Evolutionary conservation across 2,113 vertebrate species (phyloP), one percentile per base, ranked within the genome.

Genomic region (Artemisiospiza belli): DNA sequence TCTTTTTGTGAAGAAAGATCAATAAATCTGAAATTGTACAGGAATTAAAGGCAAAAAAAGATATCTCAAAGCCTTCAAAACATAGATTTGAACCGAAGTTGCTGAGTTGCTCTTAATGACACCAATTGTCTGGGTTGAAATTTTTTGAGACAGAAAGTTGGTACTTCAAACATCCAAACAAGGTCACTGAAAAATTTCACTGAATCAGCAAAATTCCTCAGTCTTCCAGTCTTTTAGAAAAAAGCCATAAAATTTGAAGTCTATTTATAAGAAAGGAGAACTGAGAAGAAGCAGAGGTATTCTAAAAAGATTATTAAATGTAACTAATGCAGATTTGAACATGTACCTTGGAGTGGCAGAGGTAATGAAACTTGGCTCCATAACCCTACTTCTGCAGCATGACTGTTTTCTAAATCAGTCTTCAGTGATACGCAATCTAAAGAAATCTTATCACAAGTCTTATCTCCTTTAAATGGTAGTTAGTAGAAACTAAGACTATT

Each of bases 101-200:
- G 61, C 72, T 81, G 76, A 92, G 68, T 49, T 72, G 80, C 62
- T 68, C 35, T 39, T 91, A 86, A 86, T 55, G 30, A 73, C 61
- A 90, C 62, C 72, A 89, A 68, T 84, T 89, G 35, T 80, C 68
- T 75, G 28, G 11, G 44, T 2, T 84, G 57, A 47, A 67, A 61
- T 52, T 90, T 85, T 86, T 75, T 81, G 57, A 92, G 58, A 75
- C 2, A 3, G 62, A 89, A 90, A 63, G 68, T 68, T 84, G 69
- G 39, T 78, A 54, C 83, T 94, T 95, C 88, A 86, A 83, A 93
- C 52, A n/a, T 59, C 91, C n/a, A 78, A 83, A 86, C 15, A 91
- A 95, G 47, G 76, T 88, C 83, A 89, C 28, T 83, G 79, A 93
- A 96, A 93, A 59, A 92, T 74, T 94, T 90, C 31, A 86, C n/a